Conservation (phyloP, 2,888 invertebrate genomes). For the Machimus rusticus region DNA sequence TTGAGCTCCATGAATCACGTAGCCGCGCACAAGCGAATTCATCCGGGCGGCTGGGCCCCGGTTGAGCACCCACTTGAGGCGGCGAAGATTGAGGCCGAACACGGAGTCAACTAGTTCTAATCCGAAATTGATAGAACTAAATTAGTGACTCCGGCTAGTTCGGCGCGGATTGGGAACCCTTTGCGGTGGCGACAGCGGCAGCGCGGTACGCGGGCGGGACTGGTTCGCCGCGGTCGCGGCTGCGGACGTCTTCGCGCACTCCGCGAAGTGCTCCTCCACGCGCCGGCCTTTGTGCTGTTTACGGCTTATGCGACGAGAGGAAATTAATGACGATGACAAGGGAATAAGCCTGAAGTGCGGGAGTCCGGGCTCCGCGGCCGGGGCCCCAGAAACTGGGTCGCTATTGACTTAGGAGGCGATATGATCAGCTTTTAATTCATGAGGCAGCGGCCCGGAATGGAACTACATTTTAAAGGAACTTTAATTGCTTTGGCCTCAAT, state of each 20-base stretch:
- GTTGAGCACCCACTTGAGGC: background rate
- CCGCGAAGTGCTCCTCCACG: background rate
- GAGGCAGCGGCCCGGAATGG: background rate
- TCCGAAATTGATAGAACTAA: conserved; percentile 38
- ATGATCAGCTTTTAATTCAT: conserved; percentile 31
- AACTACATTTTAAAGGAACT: conserved; percentile 19
- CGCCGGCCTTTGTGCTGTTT: background rate
- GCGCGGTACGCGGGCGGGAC: background rate
- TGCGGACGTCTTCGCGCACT: background rate
- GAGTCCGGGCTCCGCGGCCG: background rate
- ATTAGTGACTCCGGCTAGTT: conserved; percentile 23
- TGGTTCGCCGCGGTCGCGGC: background rate
- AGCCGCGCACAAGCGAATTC: background rate
- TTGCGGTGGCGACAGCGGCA: background rate
- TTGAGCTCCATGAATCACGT: conserved; percentile 24
- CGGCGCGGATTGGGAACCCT: background rate
- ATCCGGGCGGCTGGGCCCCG: background rate
- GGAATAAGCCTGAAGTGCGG: conserved; percentile 35
- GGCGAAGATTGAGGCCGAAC: conserved; percentile 12
- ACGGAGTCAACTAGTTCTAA: conserved; percentile 36
- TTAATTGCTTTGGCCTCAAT: conserved; percentile 27
- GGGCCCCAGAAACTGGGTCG: background rate
- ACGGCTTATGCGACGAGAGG: conserved; percentile 17
- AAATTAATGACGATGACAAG: conserved; percentile 41
- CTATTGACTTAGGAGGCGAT: conserved; percentile 20